Evolutionary conservation across 2,888 invertebrate species (phyloP), one percentile per base, ranked within the genome.

Genomic region (Sipunculus nudus): DNA sequence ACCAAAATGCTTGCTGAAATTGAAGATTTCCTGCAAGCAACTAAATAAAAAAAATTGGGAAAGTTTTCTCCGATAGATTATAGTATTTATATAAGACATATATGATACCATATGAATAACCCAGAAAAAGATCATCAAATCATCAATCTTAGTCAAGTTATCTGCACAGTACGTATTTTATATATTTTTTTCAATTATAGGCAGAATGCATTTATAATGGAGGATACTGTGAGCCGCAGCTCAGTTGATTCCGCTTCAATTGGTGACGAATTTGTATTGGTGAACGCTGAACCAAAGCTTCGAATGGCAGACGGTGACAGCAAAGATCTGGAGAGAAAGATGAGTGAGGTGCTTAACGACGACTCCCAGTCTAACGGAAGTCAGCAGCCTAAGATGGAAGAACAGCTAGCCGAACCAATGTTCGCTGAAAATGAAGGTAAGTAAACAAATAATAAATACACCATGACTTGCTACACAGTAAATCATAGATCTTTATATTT

Each of bases 261-360:
- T 62, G 89, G 89, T 76, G 90, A 89, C 70, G 90, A 89, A 79
- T 90, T 89, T 83, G 89, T 89, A 80, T 87, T 90, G 72, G 88
- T 90, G 61, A 87, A 86, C 65, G 87, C 87, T 70, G 85, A 80
- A 66, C 89, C 89, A 28, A 87, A 87, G 68, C 76, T 89, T 59
- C 87, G 87, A 74, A 88, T 89, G 70, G 87, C 88, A 48, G 88
- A 88, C 83, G 89, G 89, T 43, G 88, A 89, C 79, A 84, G 89
- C 49, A 87, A 87, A 75, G 89, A 89, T 80, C 82, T 89, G 56
- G 86, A 88, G 75, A 87, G 88, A 75, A 87, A 88, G 76, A 85
- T 89, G 78, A 86, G 85, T 39, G 89, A 89, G 81, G 88, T 89
- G 45, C 65, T 78, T 25, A 64, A 68, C 46, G 76, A 75, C 53